Percentiles rank a stretch among this genome's conserved stretches.
These are phyloP conservation scores for Panopea generosa DNA, from an alignment of 2,888 invertebrate species.

Conservation along the genomic window DNA sequence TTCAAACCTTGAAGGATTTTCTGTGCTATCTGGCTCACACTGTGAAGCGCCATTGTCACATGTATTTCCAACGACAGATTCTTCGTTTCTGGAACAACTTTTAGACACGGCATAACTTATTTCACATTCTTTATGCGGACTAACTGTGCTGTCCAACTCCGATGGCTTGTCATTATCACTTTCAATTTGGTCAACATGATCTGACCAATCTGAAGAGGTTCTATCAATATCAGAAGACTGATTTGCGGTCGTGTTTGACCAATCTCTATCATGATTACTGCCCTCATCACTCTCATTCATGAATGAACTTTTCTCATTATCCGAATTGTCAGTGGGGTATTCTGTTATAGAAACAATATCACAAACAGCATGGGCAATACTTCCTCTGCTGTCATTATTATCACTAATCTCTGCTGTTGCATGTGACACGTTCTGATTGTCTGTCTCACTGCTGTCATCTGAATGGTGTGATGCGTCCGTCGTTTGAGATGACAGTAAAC, in stretches of 20 bases:
- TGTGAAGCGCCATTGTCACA: neutral
- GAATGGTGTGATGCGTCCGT: neutral
- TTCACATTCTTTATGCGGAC: too few relatives aligned
- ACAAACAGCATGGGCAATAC: neutral
- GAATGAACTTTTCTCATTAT: too few relatives aligned
- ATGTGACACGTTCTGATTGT: neutral
- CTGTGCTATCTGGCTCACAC: slow-evolving; percentile 46
- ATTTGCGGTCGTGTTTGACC: slow-evolving; percentile 6
- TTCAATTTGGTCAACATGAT: too few relatives aligned
- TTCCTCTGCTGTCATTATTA: neutral
- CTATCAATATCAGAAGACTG: neutral
- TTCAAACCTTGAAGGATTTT: slow-evolving; percentile 1
- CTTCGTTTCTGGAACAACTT: too few relatives aligned
- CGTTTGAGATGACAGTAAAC: neutral
- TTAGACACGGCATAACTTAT: too few relatives aligned
- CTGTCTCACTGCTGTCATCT: neutral
- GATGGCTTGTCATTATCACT: too few relatives aligned
- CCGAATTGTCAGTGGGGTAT: too few relatives aligned
- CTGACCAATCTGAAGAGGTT: neutral
- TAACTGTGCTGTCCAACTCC: too few relatives aligned
- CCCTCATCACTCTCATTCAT: neutral
- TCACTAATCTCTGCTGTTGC: neutral
- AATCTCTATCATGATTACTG: slow-evolving; percentile 7
- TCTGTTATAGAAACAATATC: too few relatives aligned
- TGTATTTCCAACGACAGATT: too few relatives aligned